Evolutionary conservation across 2,113 vertebrate genomes (phyloP).

Genomic region (Leptocoma aspasia): DNA sequence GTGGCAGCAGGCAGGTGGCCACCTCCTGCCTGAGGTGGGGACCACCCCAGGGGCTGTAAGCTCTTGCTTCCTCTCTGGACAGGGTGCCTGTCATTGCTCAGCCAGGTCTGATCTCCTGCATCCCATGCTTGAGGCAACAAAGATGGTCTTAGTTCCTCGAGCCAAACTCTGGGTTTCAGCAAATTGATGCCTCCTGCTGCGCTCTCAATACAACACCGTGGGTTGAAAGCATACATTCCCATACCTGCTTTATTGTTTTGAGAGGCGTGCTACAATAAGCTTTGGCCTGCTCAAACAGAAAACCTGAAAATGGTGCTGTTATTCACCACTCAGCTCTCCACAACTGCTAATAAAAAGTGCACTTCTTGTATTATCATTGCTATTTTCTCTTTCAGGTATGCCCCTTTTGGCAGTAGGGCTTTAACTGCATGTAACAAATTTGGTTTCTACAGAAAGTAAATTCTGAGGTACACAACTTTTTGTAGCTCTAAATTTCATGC

Average conservation of each 20-base stretch:
- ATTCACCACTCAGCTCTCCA: not conserved
- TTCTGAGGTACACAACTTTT: not conserved
- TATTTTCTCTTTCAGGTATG: not conserved
- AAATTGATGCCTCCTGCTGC: not conserved
- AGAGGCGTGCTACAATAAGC: not conserved
- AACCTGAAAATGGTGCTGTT: not conserved
- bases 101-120: not conserved
- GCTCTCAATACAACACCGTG: not conserved
- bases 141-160: not conserved
- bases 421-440: not conserved
- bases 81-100: not conserved
- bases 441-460: not conserved
- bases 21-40: not conserved
- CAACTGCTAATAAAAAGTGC: not conserved
- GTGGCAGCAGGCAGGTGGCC: rapidly evolving
- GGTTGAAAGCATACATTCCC: not conserved
- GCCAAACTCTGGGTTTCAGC: not conserved
- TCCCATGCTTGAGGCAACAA: not conserved
- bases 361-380: not conserved
- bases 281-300: not conserved
- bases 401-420: not conserved
- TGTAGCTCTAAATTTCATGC: not conserved
- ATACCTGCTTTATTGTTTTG: not conserved
- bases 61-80: not conserved
- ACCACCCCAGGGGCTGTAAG: not conserved